A percentile compares a stretch with the other conserved stretches of the same genome.
Evolutionary conservation across 1,140 invertebrate species (phyloP).

Genomic region (Gyrodactylus bullatarudis): DNA sequence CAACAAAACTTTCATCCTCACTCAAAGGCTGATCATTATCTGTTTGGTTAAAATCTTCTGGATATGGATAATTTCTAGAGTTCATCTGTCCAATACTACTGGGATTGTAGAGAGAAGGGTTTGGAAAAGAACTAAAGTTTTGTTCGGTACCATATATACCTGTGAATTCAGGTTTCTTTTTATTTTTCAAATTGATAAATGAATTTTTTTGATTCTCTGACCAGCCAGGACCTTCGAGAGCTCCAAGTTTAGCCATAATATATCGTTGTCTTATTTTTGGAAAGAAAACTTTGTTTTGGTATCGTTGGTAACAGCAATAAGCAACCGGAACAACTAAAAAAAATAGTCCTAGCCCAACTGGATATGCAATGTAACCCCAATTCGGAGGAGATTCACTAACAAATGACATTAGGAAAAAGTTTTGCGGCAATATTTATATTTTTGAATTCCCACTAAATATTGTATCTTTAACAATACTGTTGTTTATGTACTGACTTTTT

Average conservation of each 20-base stretch:
- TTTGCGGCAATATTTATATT: background rate
- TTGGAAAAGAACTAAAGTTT: background rate
- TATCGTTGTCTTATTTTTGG: background rate
- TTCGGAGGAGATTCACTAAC: background rate
- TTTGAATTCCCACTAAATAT: background rate
- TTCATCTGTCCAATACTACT: background rate
- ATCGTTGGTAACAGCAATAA: background rate
- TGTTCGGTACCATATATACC: background rate
- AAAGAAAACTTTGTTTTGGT: background rate
- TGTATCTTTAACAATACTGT: background rate
- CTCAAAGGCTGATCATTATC: background rate
- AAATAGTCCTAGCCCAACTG: background rate
- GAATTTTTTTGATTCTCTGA: background rate
- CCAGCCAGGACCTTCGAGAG: background rate
- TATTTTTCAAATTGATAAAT: background rate
- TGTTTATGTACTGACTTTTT: background rate
- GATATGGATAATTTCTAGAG: background rate
- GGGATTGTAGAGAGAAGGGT: background rate
- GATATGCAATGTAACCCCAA: background rate
- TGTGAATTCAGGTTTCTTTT: background rate
- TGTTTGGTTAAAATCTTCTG: background rate
- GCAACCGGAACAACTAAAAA: background rate
- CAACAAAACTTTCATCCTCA: background rate
- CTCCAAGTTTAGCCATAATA: background rate
- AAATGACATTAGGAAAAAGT: background rate